Base-by-base conservation (phyloP, 2,113 vertebrate genomes). In the Phaetusa simplex region DNA sequence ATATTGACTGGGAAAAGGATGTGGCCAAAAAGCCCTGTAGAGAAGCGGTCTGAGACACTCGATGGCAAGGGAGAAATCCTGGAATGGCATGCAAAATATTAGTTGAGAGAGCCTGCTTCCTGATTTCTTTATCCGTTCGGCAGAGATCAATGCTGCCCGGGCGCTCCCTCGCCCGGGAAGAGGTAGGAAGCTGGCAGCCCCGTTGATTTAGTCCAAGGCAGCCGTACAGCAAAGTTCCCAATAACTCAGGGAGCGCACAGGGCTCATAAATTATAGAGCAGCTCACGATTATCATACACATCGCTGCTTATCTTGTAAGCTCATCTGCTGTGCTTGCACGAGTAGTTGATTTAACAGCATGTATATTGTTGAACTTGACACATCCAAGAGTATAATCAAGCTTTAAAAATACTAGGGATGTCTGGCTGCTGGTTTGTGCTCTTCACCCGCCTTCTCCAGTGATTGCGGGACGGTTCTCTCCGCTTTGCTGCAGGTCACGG, bases 341-440 rank as follows among this genome's bases (percentile, higher is more conserved):
- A 96, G 94, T 40, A 77, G 96, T 87, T 97, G 96, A 97, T 97
- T 95, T 97, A 97, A 96, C 95, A 96, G 96, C 90, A 6, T 91
- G 95, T 95, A 84, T 91, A n/a, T 94, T 95, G 97, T 95, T 95
- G 95, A 93, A 95, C 93, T 95, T 90, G 95, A 96, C 96, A 95
- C 93, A 91, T 95, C 83, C 81, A 76, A 87, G 94, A 95, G 93
- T 70, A 82, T 89, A 95, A 96, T 95, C 93, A 93, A 73, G 94
- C 95, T 94, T 61, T 87, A 61, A 69, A 67, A 93, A 56, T 69
- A 65, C 40, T 26, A 9, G 86, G 64, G 62, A 34, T 86, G 90
- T 62, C 79, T 92, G 22, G 86, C 88, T 91, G 73, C 90, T 62
- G 52, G 36, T n/a, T 49, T 32, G 64, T 14, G 38, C 72, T 88